phyloP scores from a whole-genome alignment of 1,140 invertebrate genomes.

The Linepithema humile region DNA sequence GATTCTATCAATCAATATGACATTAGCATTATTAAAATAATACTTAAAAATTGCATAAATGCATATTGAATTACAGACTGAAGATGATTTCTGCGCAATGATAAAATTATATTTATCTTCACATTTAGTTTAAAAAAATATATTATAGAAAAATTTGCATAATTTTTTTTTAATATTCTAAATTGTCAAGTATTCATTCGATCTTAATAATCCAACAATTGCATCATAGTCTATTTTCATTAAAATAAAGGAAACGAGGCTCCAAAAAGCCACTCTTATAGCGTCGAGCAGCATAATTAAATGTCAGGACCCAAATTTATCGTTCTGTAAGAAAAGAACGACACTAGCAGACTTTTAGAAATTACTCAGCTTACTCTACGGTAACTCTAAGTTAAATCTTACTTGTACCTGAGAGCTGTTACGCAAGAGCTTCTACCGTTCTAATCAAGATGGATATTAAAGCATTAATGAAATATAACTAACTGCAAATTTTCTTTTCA shows the following conservation, averaged over 20 bases:
- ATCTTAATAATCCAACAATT: constrained; percentile 5
- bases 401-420: not conserved
- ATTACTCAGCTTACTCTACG: constrained; percentile 34
- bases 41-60: not conserved
- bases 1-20: too few species aligned
- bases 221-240: constrained; percentile 2
- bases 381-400: not conserved
- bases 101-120: not conserved
- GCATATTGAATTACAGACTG: too few species aligned
- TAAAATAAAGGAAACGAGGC: constrained; percentile 48
- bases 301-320: constrained; percentile 47
- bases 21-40: not conserved
- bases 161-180: not conserved
- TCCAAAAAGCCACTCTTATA: constrained; percentile 40
- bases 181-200: not conserved
- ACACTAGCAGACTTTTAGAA: constrained; percentile 46
- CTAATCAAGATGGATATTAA: not conserved
- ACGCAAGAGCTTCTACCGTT: not conserved
- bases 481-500: not conserved
- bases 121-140: not conserved
- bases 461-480: not conserved
- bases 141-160: not conserved
- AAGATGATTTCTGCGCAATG: not conserved
- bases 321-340: constrained; percentile 22
- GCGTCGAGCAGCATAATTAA: constrained; percentile 48